These are phyloP conservation scores for Virgularia gustaviana DNA, from an alignment of 92 coral and sea anemone genomes.

Conservation along the genomic window DNA sequence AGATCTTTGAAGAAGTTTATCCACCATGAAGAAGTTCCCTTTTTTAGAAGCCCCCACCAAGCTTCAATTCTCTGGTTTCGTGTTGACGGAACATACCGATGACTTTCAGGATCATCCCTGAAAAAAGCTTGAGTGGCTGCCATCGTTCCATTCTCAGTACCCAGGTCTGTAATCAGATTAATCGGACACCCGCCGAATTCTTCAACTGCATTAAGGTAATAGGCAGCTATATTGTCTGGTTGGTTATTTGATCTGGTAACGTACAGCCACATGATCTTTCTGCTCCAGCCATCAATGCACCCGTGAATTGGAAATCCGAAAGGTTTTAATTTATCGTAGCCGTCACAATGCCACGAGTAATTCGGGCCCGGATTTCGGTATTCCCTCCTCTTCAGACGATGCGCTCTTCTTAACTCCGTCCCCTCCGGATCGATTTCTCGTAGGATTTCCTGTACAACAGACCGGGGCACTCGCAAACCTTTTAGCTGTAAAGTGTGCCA, in stretches of 20 bases:
- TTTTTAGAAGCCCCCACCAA: constrained; percentile 44
- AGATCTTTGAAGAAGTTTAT: constrained; percentile 44
- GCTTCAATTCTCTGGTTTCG: constrained; percentile 51
- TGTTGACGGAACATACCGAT: constrained; percentile 51
- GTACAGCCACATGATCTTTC: constrained; percentile 48
- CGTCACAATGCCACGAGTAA: constrained; percentile 43
- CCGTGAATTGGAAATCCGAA: constrained; percentile 43
- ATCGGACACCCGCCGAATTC: constrained; percentile 62
- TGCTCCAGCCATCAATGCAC: constrained; percentile 50
- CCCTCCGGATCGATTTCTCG: constrained; percentile 53
- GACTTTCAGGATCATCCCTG: constrained; percentile 55
- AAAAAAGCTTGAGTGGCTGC: constrained; percentile 57
- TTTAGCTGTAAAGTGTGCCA: constrained; percentile 50
- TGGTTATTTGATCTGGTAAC: constrained; percentile 52
- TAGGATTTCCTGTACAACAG: constrained; percentile 48
- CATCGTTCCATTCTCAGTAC: constrained; percentile 63
- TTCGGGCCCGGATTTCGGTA: constrained; percentile 47
- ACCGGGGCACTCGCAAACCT: constrained; percentile 46
- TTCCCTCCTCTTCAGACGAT: constrained; percentile 38
- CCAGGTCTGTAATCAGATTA: constrained; percentile 57
- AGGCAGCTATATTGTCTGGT: constrained; percentile 51
- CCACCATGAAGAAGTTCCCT: constrained; percentile 49
- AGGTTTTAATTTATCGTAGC: constrained; percentile 42
- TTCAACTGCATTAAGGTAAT: constrained; percentile 58
- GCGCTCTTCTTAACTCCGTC: constrained; percentile 40